Evolutionary conservation across 1,140 invertebrate genomes (phyloP), one percentile per base, ranked within the genome.

Genomic region (Ceratina japonica): DNA sequence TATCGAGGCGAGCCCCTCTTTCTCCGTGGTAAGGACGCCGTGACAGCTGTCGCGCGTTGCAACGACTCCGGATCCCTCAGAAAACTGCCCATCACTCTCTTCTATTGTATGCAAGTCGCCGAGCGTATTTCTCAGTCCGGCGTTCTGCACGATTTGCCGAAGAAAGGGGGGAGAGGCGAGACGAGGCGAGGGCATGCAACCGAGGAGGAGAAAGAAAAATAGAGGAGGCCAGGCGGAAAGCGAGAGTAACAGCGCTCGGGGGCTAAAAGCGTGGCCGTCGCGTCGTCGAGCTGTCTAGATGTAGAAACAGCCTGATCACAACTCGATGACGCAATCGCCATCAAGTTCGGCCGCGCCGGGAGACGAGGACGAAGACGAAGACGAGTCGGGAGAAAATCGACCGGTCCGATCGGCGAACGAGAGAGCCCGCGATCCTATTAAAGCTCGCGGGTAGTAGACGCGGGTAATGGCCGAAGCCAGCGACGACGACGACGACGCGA

Each of bases 261-360:
- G 31, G 61, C 52, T 68, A 20, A 75, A 75, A 75, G 64, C 73
- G 63, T 75, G 79, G 62, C 70, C 22, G 63, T 61, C 62, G 71
- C 22, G 63, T 61, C 62, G 71, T 66, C 75, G 75, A 72, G 61
- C 58, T 65, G 65, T 80, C 66, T 64, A 68, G 79, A 86, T 79
- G 27, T 74, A 73, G 75, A 80, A 80, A 80, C 79, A 27, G 79
- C 52, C 56, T 72, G 78, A 69, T 83, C 75, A 81, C 80, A 75
- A 78, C 69, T 70, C 82, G 75, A 77, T 85, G 84, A 87, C 86
- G 82, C 86, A 87, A 88, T 87, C 85, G 73, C 70, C 68, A 79
- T 87, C 81, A 82, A 85, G 75, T 85, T 82, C 74, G 76, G 31
- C 49, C 66, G 58, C n/a, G 75, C 66, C 69, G 72, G 71, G 65